Conservation (phyloP, 35 echinoderm and acorn worm species). For the Lytechinus variegatus region DNA sequence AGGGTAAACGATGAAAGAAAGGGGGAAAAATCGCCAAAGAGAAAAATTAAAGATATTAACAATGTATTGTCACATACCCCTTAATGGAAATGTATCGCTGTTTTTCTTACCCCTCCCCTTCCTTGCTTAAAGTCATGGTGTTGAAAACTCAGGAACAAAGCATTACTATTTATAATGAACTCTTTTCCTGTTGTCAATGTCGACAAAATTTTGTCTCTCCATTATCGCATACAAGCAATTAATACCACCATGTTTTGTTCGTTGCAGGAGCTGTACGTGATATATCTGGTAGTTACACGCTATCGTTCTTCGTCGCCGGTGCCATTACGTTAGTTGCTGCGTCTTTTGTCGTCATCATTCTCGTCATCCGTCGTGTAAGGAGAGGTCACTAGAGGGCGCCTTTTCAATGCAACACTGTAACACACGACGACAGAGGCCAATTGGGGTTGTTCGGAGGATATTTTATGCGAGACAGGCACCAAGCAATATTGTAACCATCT, state of each 20-base stretch:
- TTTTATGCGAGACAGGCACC: no score
- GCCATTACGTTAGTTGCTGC: constrained; percentile 7
- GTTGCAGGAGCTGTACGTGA: constrained; percentile 20
- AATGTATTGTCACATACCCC: no score
- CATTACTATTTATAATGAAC: not conserved
- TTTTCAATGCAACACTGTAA: not conserved
- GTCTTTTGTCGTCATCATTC: not conserved
- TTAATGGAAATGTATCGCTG: no score
- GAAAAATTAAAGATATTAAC: no score
- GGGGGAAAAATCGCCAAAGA: no score
- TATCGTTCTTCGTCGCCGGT: not conserved
- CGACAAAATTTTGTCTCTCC: not conserved
- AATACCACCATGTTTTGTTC: not conserved
- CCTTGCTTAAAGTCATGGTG: not conserved
- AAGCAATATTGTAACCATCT: no score
- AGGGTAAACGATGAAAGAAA: no score
- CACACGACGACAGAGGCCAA: no score
- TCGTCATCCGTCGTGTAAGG: constrained; percentile 16
- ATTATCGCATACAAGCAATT: not conserved
- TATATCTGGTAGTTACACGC: not conserved
- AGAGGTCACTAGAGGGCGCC: not conserved
- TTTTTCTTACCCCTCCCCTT: no score
- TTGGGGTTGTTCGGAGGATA: no score
- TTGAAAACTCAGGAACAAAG: not conserved
- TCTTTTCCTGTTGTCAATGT: not conserved